phyloP scores from a whole-genome alignment of 2,888 invertebrate genomes.

The Troides helena region DNA sequence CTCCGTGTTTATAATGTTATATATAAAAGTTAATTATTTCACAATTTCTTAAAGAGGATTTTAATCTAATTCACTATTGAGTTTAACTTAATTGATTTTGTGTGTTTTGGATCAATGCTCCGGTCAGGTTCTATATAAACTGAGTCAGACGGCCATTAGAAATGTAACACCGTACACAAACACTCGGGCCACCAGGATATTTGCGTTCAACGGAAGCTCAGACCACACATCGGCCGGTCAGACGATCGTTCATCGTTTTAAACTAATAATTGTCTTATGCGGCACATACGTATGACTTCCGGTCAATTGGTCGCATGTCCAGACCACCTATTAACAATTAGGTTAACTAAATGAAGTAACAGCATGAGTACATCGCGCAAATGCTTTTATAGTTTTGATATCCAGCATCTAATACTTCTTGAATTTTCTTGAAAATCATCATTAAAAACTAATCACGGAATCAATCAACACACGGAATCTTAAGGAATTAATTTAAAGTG shows the following conservation, averaged over 20 bases:
- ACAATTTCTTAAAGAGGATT: neutral
- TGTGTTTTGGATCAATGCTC: neutral
- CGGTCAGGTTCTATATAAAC: neutral
- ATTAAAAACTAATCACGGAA: neutral
- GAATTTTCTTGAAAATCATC: neutral
- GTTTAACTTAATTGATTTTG: neutral
- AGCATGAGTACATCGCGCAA: neutral
- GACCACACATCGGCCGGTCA: slow-evolving; percentile 25
- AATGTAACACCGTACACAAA: slow-evolving; percentile 12
- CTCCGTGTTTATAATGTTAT: too few species aligned
- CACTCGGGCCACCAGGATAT: slow-evolving; percentile 15
- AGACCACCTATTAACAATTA: slow-evolving; percentile 22
- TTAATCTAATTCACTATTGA: neutral
- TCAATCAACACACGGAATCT: neutral
- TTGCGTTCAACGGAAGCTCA: slow-evolving; percentile 25
- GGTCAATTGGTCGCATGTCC: slow-evolving; percentile 24
- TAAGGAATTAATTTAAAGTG: too few species aligned
- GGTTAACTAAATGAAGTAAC: neutral
- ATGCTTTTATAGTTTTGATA: neutral
- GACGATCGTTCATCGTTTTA: slow-evolving; percentile 20
- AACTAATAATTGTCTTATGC: slow-evolving; percentile 29
- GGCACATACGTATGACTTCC: slow-evolving; percentile 29
- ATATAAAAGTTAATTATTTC: too few species aligned
- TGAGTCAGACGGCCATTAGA: neutral
- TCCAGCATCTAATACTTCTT: neutral